Evolutionary conservation across 2,888 invertebrate genomes (phyloP).

Genomic region (Napeogenes inachia): DNA sequence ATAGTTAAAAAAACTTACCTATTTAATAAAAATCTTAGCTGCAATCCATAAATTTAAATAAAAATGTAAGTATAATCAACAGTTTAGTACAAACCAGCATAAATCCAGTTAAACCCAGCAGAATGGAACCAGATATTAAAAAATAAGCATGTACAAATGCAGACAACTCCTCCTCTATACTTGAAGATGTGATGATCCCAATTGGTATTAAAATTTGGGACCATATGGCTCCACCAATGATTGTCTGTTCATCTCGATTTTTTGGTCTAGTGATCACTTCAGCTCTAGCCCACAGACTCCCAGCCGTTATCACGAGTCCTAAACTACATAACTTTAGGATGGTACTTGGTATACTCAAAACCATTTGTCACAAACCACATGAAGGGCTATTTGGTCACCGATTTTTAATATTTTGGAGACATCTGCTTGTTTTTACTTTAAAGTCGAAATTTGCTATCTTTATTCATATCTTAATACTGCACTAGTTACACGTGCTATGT

Average conservation of each 20-base stretch:
- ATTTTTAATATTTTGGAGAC: not conserved
- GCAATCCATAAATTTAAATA: not conserved
- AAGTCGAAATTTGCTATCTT: too few relatives aligned
- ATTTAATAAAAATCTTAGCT: too few relatives aligned
- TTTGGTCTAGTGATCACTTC: constrained; percentile 45
- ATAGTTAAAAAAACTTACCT: too few relatives aligned
- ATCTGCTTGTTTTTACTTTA: not conserved
- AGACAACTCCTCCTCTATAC: constrained; percentile 42
- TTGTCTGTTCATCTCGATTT: constrained; percentile 53
- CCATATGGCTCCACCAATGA: constrained; percentile 61
- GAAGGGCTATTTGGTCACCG: not conserved
- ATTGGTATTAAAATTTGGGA: constrained; percentile 56
- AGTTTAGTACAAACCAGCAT: constrained; percentile 39
- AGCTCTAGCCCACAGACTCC: constrained; percentile 51
- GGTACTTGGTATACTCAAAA: constrained; percentile 28
- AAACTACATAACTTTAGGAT: constrained; percentile 46
- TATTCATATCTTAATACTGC: too few relatives aligned
- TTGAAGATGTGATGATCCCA: constrained; percentile 50
- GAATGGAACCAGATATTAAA: constrained; percentile 39
- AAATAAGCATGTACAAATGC: constrained; percentile 48
- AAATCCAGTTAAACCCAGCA: constrained; percentile 43
- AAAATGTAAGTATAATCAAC: constrained; percentile 30
- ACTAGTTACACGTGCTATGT: too few relatives aligned
- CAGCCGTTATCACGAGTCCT: constrained; percentile 43
- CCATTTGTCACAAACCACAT: constrained; percentile 18